phyloP scores from a whole-genome alignment of 1,140 invertebrate genomes.

The Zeugodacus cucurbitae region DNA sequence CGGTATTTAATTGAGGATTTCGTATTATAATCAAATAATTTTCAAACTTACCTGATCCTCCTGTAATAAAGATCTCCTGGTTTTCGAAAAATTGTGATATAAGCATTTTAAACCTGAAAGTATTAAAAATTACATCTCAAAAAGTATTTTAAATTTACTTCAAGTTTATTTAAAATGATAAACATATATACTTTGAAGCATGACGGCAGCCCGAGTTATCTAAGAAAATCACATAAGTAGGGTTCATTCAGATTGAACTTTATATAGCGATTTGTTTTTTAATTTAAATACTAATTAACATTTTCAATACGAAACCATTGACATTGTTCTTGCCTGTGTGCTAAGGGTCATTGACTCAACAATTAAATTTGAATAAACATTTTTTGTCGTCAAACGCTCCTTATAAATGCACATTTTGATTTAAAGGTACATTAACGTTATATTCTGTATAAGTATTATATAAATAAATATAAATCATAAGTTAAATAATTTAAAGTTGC shows the following conservation, averaged over 20 bases:
- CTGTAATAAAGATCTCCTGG: slow-evolving; percentile 77
- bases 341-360: background rate
- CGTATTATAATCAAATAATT: slow-evolving; percentile 61
- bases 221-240: background rate
- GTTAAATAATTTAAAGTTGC: no score
- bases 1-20: background rate
- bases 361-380: background rate
- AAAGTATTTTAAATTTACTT: no score
- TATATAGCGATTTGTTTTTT: background rate
- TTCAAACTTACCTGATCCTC: slow-evolving; percentile 69
- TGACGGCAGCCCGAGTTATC: background rate
- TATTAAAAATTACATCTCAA: background rate
- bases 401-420: background rate
- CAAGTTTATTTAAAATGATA: no score
- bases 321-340: background rate
- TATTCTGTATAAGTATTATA: no score
- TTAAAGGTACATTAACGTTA: background rate
- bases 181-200: background rate
- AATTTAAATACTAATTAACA: background rate
- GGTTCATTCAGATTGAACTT: background rate
- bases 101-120: slow-evolving; percentile 49
- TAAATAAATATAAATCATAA: no score
- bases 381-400: background rate
- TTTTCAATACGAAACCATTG: background rate
- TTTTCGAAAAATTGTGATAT: slow-evolving; percentile 70